phyloP scores from a whole-genome alignment of 2,113 vertebrate genomes.

The Lampris megalopsis region DNA sequence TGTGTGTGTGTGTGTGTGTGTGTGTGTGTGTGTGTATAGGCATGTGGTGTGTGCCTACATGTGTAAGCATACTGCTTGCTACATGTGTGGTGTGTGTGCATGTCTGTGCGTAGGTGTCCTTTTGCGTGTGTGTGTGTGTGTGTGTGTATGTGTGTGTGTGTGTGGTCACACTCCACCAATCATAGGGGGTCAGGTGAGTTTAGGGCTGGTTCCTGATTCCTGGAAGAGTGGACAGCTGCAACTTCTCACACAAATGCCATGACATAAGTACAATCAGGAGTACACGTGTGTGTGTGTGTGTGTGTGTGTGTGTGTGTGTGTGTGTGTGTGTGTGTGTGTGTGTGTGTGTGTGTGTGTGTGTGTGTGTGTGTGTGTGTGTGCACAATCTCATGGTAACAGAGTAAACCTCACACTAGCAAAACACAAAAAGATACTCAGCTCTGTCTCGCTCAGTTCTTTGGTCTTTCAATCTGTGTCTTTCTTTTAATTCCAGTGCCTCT shows the following conservation, averaged over 20 bases:
- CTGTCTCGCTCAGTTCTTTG: not conserved
- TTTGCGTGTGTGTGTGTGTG: not conserved
- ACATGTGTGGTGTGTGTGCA: not conserved
- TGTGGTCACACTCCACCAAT: conserved; percentile 67
- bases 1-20: not conserved
- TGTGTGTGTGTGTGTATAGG: not conserved
- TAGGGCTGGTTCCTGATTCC: conserved; percentile 76
- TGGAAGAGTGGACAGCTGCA: conserved; percentile 77
- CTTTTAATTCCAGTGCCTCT: not conserved
- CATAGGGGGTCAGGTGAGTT: conserved; percentile 73
- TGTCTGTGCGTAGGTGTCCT: conserved; percentile 1
- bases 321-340: too few species aligned
- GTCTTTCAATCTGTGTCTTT: not conserved
- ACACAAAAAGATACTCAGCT: not conserved
- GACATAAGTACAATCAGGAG: conserved; percentile 3
- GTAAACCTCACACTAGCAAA: not conserved
- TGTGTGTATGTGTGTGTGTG: conserved; percentile 32
- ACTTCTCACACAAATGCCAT: conserved; percentile 62
- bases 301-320: too few species aligned
- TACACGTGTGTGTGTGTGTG: too few species aligned
- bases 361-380: too few species aligned
- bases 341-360: too few species aligned
- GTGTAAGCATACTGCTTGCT: not conserved
- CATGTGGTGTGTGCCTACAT: not conserved
- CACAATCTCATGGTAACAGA: too few species aligned